Conservation (phyloP, 2,797 vertebrate species). For the Staurois parvus region DNA sequence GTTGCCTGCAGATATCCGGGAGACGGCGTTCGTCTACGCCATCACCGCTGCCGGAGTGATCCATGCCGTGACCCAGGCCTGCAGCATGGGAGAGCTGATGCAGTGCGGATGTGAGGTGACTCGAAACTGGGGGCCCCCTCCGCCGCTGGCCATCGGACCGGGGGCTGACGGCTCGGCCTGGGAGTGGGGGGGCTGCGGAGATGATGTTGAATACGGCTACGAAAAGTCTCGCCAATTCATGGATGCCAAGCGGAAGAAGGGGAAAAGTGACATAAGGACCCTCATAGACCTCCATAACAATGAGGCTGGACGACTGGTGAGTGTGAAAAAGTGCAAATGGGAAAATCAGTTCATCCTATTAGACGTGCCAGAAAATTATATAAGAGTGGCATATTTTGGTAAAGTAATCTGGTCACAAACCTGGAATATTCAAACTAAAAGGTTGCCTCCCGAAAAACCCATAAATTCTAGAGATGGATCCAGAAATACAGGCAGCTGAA, state of each 20-base stretch:
- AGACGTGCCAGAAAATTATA: too few species aligned
- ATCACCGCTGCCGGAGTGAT: slow-evolving; percentile 94
- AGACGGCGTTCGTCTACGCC: slow-evolving; percentile 96
- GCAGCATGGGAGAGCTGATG: slow-evolving; percentile 96
- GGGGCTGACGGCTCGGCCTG: slow-evolving; percentile 85
- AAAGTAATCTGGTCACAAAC: too few species aligned
- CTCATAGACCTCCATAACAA: slow-evolving; percentile 97
- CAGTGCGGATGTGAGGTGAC: slow-evolving; percentile 95
- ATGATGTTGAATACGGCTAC: slow-evolving; percentile 96
- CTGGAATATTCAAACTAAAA: too few species aligned
- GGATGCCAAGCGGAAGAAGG: slow-evolving; percentile 91
- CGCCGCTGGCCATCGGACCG: slow-evolving; percentile 71
- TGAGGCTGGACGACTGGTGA: slow-evolving; percentile 94
- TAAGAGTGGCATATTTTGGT: too few species aligned
- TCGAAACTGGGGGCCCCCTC: slow-evolving; percentile 84
- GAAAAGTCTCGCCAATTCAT: slow-evolving; percentile 98
- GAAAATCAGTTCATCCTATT: too few species aligned
- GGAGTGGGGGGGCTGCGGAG: slow-evolving; percentile 98
- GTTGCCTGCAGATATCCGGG: slow-evolving; percentile 87
- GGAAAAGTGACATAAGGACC: slow-evolving; percentile 94
- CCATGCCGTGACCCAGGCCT: slow-evolving; percentile 95
- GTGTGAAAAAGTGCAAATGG: slow-evolving; percentile 35
- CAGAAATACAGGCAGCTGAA: too few species aligned
- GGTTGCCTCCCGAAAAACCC: too few species aligned
- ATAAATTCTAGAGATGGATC: too few species aligned